These are phyloP conservation scores for Bembecia ichneumoniformis DNA, from an alignment of 2,888 invertebrate species.

Conservation along the genomic window DNA sequence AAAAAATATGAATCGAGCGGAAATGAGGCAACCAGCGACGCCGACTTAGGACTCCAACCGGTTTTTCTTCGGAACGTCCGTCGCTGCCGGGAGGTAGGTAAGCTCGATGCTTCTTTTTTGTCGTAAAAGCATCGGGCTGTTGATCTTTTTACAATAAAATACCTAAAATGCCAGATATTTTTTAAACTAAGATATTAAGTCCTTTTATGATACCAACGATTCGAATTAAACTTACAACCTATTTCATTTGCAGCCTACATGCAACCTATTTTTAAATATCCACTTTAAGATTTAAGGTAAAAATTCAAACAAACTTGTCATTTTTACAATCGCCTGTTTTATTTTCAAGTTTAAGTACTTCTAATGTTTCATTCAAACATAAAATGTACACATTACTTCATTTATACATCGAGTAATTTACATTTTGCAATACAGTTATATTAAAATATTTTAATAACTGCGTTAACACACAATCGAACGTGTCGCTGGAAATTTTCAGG, in stretches of 20 bases:
- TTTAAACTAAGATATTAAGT: no score
- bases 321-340: constrained; percentile 62
- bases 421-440: constrained; percentile 34
- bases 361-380: constrained; percentile 55
- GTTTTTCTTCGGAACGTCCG: constrained; percentile 36
- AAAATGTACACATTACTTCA: constrained; percentile 53
- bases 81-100: constrained; percentile 15
- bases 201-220: no score
- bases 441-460: neutral
- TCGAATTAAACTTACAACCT: no score
- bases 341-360: constrained; percentile 47
- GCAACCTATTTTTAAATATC: no score
- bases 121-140: neutral
- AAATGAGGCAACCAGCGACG: constrained; percentile 38
- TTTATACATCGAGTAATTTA: constrained; percentile 59
- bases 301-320: constrained; percentile 23
- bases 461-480: constrained; percentile 1
- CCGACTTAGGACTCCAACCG: constrained; percentile 49
- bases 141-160: no score
- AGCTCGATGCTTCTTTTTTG: neutral
- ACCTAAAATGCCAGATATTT: no score
- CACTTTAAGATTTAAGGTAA: neutral
- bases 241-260: no score
- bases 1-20: constrained; percentile 65
- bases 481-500: constrained; percentile 25